A percentile compares a stretch with the other conserved stretches of the same genome.
Evolutionary conservation across 2,888 invertebrate genomes (phyloP).

Genomic region (Polietes domitor): DNA sequence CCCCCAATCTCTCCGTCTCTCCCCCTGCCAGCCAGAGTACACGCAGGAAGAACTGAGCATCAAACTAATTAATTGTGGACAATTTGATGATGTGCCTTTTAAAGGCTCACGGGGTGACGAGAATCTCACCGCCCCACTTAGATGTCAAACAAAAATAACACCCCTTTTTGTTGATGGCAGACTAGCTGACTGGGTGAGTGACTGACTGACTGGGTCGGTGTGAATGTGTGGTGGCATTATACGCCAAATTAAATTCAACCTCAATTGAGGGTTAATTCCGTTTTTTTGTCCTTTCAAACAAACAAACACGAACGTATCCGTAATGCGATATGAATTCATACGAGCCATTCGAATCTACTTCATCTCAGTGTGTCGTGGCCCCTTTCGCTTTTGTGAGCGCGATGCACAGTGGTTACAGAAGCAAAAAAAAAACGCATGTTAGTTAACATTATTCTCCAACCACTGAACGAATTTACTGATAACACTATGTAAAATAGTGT

Average conservation of each 20-base stretch:
- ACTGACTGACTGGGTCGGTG: constrained; percentile 8
- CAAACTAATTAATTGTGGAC: constrained; percentile 78
- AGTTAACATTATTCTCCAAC: too few species aligned
- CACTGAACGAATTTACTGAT: too few species aligned
- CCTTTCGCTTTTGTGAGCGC: constrained; percentile 12
- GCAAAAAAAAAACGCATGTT: too few species aligned
- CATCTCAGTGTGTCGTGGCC: constrained; percentile 22
- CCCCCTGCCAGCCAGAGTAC: not conserved
- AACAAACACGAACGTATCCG: constrained; percentile 64
- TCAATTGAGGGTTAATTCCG: constrained; percentile 81
- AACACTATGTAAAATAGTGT: too few species aligned
- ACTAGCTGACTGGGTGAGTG: constrained; percentile 37
- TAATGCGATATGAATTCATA: constrained; percentile 58
- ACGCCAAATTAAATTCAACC: constrained; percentile 81
- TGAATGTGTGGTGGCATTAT: constrained; percentile 72
- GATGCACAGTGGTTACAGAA: not conserved
- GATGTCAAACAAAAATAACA: constrained; percentile 37
- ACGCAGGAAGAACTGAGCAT: constrained; percentile 67
- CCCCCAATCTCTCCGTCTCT: not conserved
- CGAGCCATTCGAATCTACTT: constrained; percentile 38
- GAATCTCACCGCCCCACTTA: constrained; percentile 70
- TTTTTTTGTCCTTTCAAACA: constrained; percentile 73
- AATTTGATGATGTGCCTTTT: constrained; percentile 77
- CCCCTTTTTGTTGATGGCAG: constrained; percentile 51
- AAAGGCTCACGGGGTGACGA: constrained; percentile 72